Conservation (phyloP, 2,888 invertebrate genomes). For the Drosophila macrospina region DNA sequence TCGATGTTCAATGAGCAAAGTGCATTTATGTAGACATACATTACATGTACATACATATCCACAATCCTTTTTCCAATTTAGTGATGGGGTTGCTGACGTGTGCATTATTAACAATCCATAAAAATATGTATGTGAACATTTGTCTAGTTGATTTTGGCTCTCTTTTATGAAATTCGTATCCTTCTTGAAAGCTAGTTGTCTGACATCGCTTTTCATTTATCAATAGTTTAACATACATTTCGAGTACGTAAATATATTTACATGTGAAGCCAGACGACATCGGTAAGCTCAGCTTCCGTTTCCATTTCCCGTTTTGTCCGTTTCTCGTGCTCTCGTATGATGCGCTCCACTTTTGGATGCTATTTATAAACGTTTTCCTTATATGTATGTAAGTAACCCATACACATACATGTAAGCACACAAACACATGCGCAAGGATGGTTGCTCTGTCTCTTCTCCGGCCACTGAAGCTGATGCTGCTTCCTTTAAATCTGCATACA, state of each 20-base stretch:
- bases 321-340: slow-evolving; percentile 39
- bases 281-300: slow-evolving; percentile 66
- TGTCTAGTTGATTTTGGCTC: not conserved
- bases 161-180: not conserved
- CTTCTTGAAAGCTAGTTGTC: no score
- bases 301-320: slow-evolving; percentile 23
- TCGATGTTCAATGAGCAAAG: slow-evolving; percentile 18
- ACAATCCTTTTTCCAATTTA: not conserved
- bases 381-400: slow-evolving; percentile 33
- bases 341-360: slow-evolving; percentile 77
- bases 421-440: slow-evolving; percentile 56
- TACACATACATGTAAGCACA: slow-evolving; percentile 23
- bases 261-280: slow-evolving; percentile 49
- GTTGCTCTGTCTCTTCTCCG: slow-evolving; percentile 30
- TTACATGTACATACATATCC: slow-evolving; percentile 1
- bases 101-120: not conserved
- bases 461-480: slow-evolving; percentile 39
- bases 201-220: not conserved
- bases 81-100: slow-evolving; percentile 3
- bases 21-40: not conserved
- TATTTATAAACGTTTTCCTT: slow-evolving; percentile 72
- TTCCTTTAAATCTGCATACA: slow-evolving; percentile 79
- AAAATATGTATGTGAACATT: slow-evolving; percentile 1
- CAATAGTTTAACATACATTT: not conserved
- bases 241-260: slow-evolving; percentile 7